phyloP scores from a whole-genome alignment of 2,888 invertebrate species.

The Melinaea menophilus region DNA sequence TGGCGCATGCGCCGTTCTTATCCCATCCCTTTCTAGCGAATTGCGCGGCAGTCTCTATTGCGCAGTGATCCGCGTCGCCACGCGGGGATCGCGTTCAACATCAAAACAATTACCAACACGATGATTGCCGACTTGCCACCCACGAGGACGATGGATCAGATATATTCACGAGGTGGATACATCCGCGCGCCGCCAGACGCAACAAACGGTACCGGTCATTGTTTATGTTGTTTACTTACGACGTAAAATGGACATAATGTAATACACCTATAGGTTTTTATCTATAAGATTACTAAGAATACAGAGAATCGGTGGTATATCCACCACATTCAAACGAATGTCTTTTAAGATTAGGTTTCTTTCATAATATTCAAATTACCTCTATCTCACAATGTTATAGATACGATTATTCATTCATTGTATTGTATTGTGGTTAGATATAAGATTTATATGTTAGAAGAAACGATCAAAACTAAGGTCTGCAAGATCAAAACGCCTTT shows the following conservation, averaged over 20 bases:
- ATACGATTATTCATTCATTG: conserved; percentile 18
- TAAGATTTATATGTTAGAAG: conserved; percentile 27
- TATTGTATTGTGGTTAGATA: conserved; percentile 11
- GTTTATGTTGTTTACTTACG: conserved; percentile 50
- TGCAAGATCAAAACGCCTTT: conserved; percentile 37
- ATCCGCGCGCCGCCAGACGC: conserved; percentile 40
- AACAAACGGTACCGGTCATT: conserved; percentile 53
- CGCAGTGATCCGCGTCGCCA: conserved; percentile 54
- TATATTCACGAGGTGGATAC: conserved; percentile 39
- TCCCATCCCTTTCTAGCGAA: conserved; percentile 57
- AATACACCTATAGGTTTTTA: conserved; percentile 17
- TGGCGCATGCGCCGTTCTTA: conserved; percentile 60
- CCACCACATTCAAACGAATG: neutral
- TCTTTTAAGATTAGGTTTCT: neutral
- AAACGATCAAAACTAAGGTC: conserved; percentile 49
- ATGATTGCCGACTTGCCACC: conserved; percentile 67
- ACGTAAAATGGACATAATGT: conserved; percentile 7
- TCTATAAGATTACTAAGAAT: conserved; percentile 16
- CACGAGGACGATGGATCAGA: conserved; percentile 46
- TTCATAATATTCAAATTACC: neutral
- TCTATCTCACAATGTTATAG: conserved; percentile 25
- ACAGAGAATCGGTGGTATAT: conserved; percentile 13
- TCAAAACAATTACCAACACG: conserved; percentile 43
- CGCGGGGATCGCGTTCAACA: conserved; percentile 45
- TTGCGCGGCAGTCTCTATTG: conserved; percentile 66